A percentile compares a stretch with the other conserved stretches of the same genome.
Conservation (phyloP, 1,140 invertebrate genomes). For the Drosophila athabasca region DNA sequence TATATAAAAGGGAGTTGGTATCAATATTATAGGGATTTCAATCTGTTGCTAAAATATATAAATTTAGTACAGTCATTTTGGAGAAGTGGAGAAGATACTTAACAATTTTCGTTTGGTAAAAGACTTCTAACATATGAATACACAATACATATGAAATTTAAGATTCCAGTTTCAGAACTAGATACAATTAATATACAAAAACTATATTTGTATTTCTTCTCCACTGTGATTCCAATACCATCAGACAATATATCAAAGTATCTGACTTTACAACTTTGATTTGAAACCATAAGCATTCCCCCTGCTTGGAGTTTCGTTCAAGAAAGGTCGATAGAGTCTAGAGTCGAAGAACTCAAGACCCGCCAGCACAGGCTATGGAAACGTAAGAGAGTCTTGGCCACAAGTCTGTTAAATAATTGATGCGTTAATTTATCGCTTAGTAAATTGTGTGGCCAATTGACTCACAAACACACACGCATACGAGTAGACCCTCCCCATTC, state of each 20-base stretch:
- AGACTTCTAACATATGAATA: too few relatives aligned
- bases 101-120: too few relatives aligned
- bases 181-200: too few relatives aligned
- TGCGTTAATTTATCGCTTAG: conserved; percentile 78
- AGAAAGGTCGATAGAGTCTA: conserved; percentile 10
- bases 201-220: too few relatives aligned
- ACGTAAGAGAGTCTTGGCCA: neutral
- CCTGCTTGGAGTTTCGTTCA: neutral
- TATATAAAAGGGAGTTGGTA: too few relatives aligned
- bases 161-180: too few relatives aligned
- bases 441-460: conserved; percentile 78
- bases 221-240: neutral
- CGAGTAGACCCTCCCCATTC: conserved; percentile 37
- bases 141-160: too few relatives aligned
- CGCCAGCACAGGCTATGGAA: neutral
- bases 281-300: conserved; percentile 7
- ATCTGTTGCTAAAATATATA: too few relatives aligned
- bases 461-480: conserved; percentile 71
- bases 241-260: conserved; percentile 11
- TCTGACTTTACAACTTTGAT: conserved; percentile 1
- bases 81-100: too few relatives aligned
- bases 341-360: conserved; percentile 1
- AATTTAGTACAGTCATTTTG: too few relatives aligned
- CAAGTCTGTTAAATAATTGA: conserved; percentile 66
- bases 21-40: too few relatives aligned